Evolutionary conservation across 1,140 invertebrate genomes (phyloP).

Genomic region (Scaptomyza hsui): DNA sequence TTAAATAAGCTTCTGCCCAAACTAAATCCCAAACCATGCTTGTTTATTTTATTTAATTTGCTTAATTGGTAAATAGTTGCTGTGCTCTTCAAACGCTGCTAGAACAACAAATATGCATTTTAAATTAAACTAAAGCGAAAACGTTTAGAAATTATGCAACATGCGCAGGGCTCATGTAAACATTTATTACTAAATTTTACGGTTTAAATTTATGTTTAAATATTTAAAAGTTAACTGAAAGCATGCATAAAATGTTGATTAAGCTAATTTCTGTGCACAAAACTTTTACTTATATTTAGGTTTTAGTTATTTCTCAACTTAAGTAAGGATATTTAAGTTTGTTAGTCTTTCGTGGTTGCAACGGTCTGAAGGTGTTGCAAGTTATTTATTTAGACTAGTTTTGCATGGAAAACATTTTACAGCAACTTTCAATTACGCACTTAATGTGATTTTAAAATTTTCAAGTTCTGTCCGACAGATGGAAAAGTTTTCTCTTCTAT

Average conservation of each 20-base stretch:
- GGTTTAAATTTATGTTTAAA: no score
- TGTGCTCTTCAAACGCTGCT: no score
- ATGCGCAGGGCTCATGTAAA: no score
- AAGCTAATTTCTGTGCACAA: neutral
- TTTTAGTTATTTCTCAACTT: neutral
- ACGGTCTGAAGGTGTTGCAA: slow-evolving; percentile 15
- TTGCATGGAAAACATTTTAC: slow-evolving; percentile 3
- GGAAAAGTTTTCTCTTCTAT: slow-evolving; percentile 14
- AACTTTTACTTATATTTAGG: neutral
- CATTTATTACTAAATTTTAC: no score
- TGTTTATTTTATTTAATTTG: no score
- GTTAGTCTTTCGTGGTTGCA: neutral
- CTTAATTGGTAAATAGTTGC: no score
- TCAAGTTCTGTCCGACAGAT: slow-evolving; percentile 17
- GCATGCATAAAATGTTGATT: neutral
- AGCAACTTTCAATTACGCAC: slow-evolving; percentile 32
- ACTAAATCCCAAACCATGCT: no score
- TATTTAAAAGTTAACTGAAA: no score
- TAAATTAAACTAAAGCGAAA: no score
- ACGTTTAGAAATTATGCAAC: no score
- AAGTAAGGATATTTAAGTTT: neutral
- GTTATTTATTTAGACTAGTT: slow-evolving; percentile 7
- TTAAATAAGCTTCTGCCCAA: no score
- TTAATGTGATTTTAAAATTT: slow-evolving; percentile 46
- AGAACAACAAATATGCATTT: no score